Base-by-base conservation (phyloP, 2,797 vertebrate genomes). In the Lacerta viridis region DNA sequence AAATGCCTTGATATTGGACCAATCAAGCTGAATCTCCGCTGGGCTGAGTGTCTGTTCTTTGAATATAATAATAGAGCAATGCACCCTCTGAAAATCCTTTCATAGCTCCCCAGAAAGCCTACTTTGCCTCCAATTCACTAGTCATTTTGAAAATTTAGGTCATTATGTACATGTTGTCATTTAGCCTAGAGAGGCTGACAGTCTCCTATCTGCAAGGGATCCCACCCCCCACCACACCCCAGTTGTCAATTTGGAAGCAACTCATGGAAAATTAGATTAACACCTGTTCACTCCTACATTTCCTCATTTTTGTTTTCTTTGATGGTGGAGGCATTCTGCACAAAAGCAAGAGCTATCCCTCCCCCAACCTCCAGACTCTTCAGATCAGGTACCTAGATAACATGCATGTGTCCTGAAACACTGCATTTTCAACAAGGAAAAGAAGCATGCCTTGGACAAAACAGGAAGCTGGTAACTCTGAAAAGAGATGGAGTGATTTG, bases 241-340 rank as follows among this genome's bases (percentile, higher is more conserved):
- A 20, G 5, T 25, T 23, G 25, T 55, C 23, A 78, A 15, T 76
- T 74, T 80, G 71, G 50, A 50, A 78, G 36, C 59, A 81, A 79
- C 13, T 64, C 69, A 25, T 82, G 5, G 81, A 39, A 64, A 87
- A 87, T 83, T 75, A 64, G 25, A 5, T 18, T 77, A 0, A 27
- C 76, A 27, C 39, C 74, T 68, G 2, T 0, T 36, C 43, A 68
- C 13, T 39, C 36, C 83, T 64, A 36, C 29, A 17, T 82, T 2
- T 10, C 33, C 85, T 87, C 77, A 55, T 55, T 36, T 80, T 90
- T 1, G 0, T 39, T 84, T 75, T 23, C 27, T 69, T 43, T 17
- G 0, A 36, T 27, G 2, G 9, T 29, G 1, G 0, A 72, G 6
- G 43, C 23, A 20, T 88, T 41, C 39, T 46, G 20, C 13, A 7